These are phyloP conservation scores for Drymodes brunneopygia DNA, from an alignment of 2,113 vertebrate genomes.

Conservation along the genomic window DNA sequence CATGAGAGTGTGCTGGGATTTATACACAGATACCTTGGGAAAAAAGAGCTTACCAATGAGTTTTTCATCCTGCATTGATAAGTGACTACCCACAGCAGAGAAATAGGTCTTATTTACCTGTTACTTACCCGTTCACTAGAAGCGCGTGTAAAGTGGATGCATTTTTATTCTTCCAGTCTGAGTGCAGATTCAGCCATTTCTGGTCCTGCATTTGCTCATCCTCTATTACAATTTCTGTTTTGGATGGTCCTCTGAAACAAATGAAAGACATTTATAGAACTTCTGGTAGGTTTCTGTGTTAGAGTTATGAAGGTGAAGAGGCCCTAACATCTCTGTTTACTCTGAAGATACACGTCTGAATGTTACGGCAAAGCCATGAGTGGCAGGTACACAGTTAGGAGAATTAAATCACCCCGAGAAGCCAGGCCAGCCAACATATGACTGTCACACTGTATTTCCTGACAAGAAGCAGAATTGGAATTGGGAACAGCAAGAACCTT, in stretches of 20 bases:
- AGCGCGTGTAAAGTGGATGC: conserved; percentile 80
- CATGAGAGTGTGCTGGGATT: not conserved
- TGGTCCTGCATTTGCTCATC: conserved; percentile 62
- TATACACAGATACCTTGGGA: not conserved
- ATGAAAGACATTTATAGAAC: not conserved
- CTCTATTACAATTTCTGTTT: conserved; percentile 70
- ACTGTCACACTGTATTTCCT: not conserved
- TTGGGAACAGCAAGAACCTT: not conserved
- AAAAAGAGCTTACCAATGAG: not conserved
- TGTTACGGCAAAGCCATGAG: not conserved
- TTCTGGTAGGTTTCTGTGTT: not conserved
- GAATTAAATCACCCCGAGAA: not conserved
- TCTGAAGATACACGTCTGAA: not conserved
- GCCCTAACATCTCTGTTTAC: not conserved
- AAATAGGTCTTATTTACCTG: not conserved
- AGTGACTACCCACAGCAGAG: not conserved
- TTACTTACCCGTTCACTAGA: conserved; percentile 83
- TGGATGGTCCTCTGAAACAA: conserved; percentile 75
- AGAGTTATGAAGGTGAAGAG: not conserved
- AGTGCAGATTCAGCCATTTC: conserved; percentile 83
- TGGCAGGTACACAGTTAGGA: not conserved
- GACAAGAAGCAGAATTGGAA: not conserved
- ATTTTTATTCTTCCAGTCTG: conserved; percentile 77
- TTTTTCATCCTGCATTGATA: not conserved
- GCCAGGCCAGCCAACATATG: not conserved